Percentiles rank a stretch among this genome's conserved stretches.
phyloP scores from a whole-genome alignment of 2,113 vertebrate species.

The Mugil cephalus region DNA sequence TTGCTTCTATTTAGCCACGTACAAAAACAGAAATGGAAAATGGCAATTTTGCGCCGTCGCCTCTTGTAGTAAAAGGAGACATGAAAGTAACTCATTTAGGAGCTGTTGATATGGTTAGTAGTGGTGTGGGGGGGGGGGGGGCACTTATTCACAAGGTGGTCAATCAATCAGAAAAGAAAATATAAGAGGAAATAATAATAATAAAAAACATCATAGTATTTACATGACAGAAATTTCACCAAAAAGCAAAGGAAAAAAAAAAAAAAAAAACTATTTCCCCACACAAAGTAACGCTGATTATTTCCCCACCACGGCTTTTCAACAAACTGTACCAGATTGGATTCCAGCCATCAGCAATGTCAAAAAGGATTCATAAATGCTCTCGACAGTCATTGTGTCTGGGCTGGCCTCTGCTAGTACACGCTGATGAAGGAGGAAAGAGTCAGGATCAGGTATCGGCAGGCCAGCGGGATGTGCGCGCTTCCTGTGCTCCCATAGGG shows the following conservation, averaged over 20 bases:
- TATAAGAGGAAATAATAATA: conserved; percentile 67
- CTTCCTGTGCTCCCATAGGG: conserved; percentile 94
- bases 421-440: conserved; percentile 94
- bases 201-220: conserved; percentile 92
- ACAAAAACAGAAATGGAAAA: conserved; percentile 89
- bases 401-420: conserved; percentile 91
- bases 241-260: conserved; percentile 64
- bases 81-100: conserved; percentile 85
- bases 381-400: conserved; percentile 93
- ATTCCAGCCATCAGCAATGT: conserved; percentile 92
- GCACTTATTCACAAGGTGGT: conserved; percentile 94
- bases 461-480: conserved; percentile 91
- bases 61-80: conserved; percentile 50
- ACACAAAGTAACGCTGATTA: conserved; percentile 90
- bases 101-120: conserved; percentile 90
- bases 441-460: conserved; percentile 93
- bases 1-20: conserved; percentile 87
- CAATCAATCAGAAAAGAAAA: conserved; percentile 82
- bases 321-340: conserved; percentile 94
- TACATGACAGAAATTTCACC: conserved; percentile 95
- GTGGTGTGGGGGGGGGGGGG: conserved; percentile 74
- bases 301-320: conserved; percentile 91
- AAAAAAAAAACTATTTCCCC: conserved; percentile 72
- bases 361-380: conserved; percentile 92
- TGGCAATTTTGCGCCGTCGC: conserved; percentile 89